Evolutionary conservation across 1,140 invertebrate genomes (phyloP), one percentile per base, ranked within the genome.

Genomic region (Cryptotermes secundus): DNA sequence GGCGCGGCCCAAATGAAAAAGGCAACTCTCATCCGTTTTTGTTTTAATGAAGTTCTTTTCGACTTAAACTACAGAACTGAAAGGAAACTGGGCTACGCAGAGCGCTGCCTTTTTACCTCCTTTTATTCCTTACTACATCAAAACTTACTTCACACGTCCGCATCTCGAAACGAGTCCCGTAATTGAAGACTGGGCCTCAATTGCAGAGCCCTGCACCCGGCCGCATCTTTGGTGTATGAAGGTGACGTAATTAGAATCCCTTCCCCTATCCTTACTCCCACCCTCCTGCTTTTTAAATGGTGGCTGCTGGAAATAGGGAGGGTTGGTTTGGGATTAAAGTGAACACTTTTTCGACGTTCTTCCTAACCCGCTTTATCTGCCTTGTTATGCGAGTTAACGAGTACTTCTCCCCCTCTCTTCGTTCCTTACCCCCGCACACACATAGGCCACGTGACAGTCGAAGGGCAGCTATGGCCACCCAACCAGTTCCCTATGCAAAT

Each of bases 331-430:
- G 59, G 59, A 72, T 72, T 31, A 72, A 72, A 72, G n/a, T 6
- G 59, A 72, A 72, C 59, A 31, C 59, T 26, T 72, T 72, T 72
- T 31, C 59, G 59, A 72, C 59, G 59, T 72, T 72, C 59, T 72
- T 72, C 59, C 59, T n/a, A 31, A 31, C 59, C 59, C 59, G 59
- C 31, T 72, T 72, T 72, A 72, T 72, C 19, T 72, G 59, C 59
- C 59, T 72, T 72, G 59, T 72, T 72, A 72, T 72, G 59, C 59
- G 59, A 72, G 59, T n/a, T 72, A 72, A 72, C 59, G 59, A 72
- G 59, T 31, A 16, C 59, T 16, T 72, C 14, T 72, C n/a, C 19
- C 53, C 6, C 59, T n/a, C 59, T 31, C 59, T n/a, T 2, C 2
- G 19, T n/a, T 12, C 12, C 59, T n/a, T 1, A 26, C 59, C 9